A percentile compares a stretch with the other conserved stretches of the same genome.
phyloP scores from a whole-genome alignment of 2,888 invertebrate genomes.

The Agrotis puta region DNA sequence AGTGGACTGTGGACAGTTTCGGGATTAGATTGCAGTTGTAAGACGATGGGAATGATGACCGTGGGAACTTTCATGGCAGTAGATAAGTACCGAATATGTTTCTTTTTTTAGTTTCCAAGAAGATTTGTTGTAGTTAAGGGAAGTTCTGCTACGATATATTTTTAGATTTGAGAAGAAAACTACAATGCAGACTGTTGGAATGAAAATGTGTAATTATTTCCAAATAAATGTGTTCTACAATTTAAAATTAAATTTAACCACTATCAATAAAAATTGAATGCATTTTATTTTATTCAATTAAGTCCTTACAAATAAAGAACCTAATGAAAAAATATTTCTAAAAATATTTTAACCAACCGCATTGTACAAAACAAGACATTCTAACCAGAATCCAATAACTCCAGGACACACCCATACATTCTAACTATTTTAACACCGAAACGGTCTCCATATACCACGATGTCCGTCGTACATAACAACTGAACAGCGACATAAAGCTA shows the following conservation, averaged over 20 bases:
- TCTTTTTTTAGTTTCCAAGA: neutral
- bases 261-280: too few species aligned
- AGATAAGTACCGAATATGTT: neutral
- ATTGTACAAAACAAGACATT: slow-evolving; percentile 33
- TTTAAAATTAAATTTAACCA: neutral
- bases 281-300: too few species aligned
- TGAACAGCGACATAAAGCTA: slow-evolving; percentile 82
- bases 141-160: neutral
- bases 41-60: slow-evolving; percentile 43
- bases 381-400: slow-evolving; percentile 46
- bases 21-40: slow-evolving; percentile 62
- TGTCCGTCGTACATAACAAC: slow-evolving; percentile 69
- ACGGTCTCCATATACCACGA: slow-evolving; percentile 65
- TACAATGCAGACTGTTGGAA: neutral
- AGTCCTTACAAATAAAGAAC: too few species aligned
- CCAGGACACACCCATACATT: slow-evolving; percentile 54
- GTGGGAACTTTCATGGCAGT: slow-evolving; percentile 35
- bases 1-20: slow-evolving; percentile 57
- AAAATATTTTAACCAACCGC: neutral
- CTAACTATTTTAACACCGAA: slow-evolving; percentile 65
- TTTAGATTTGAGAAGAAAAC: neutral
- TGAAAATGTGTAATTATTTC: neutral
- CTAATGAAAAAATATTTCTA: too few species aligned
- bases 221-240: neutral
- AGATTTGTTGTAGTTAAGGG: neutral